Conservation (phyloP, 2,113 vertebrate species). For the Dromiciops gliroides region DNA sequence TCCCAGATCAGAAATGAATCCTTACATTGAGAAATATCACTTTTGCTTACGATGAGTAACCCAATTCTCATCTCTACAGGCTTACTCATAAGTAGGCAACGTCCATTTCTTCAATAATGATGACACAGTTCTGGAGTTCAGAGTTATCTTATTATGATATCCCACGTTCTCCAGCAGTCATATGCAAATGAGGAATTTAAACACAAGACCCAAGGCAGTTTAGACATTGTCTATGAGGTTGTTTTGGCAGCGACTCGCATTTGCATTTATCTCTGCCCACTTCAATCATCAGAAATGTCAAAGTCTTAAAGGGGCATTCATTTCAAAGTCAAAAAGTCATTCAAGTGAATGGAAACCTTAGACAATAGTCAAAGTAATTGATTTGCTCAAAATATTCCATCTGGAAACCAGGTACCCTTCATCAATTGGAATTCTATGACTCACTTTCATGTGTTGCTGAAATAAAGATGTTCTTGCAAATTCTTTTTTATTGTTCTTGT, state of each 20-base stretch:
- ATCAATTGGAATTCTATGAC: background rate
- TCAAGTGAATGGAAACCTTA: background rate
- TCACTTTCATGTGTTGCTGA: background rate
- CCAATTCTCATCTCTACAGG: background rate
- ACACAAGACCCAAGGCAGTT: background rate
- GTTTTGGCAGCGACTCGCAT: background rate
- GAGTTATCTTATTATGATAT: background rate
- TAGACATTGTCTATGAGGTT: background rate
- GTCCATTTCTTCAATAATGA: background rate
- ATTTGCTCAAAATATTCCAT: background rate
- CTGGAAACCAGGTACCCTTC: background rate
- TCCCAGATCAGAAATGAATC: background rate
- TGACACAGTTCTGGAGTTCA: background rate
- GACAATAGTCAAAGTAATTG: background rate
- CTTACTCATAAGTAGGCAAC: background rate
- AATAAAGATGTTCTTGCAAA: background rate
- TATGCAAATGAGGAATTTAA: background rate
- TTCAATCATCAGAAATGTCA: background rate
- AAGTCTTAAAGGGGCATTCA: background rate
- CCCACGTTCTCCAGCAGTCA: background rate
- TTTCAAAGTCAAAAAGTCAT: background rate
- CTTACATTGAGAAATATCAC: background rate
- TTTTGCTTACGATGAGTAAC: background rate
- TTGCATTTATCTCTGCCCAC: background rate
- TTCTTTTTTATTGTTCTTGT: background rate